Evolutionary conservation across 2,113 vertebrate species (phyloP), one percentile per base, ranked within the genome.

Genomic region (Rhinolophus ferrumequinum): DNA sequence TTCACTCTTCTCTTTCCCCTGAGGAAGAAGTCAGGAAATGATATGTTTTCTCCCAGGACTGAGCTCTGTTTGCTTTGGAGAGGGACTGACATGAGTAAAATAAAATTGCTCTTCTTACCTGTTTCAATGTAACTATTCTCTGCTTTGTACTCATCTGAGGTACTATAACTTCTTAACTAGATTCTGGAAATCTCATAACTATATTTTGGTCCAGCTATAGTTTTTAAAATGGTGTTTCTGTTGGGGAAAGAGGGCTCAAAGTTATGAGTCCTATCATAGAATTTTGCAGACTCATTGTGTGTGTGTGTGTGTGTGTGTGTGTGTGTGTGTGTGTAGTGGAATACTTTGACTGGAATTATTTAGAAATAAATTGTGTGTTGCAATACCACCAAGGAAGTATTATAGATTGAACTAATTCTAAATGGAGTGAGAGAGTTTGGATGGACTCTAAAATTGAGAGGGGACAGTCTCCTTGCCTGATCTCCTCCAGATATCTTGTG

Each of bases 321-420:
- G 18, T 79, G 66, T 58, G 30, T 56, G 35, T 62, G 22, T 24
- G 33, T 44, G 16, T 28, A 38, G 30, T 19, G 1, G 44, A 56
- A 1, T 54, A 28, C 30, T 56, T 44, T 93, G 62, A 70, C 2
- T 54, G 35, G 14, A 64, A 70, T 88, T 77, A 77, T 66, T 90
- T 64, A 50, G n/a, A 87, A 95, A 87, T 90, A 90, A 75, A 64
- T n/a, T 90, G 12, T 88, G 62, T 72, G n/a, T 58, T 77, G 16
- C 54, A 64, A 2, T 87, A 83, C 7, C 24, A 83, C 16, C 4
- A 10, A 80, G 18, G 35, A 86, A 90, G 2, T 28, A 58, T 64
- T 79, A 38, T 18, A 62, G 21, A 7, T 22, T 90, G 44, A 93
- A 50, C 21, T 33, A 33, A 90, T 81, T 89, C 22, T 24, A 93